Evolutionary conservation across 1,140 invertebrate species (phyloP), one percentile per base, ranked within the genome.

Genomic region (Ceratosolen fusciceps): DNA sequence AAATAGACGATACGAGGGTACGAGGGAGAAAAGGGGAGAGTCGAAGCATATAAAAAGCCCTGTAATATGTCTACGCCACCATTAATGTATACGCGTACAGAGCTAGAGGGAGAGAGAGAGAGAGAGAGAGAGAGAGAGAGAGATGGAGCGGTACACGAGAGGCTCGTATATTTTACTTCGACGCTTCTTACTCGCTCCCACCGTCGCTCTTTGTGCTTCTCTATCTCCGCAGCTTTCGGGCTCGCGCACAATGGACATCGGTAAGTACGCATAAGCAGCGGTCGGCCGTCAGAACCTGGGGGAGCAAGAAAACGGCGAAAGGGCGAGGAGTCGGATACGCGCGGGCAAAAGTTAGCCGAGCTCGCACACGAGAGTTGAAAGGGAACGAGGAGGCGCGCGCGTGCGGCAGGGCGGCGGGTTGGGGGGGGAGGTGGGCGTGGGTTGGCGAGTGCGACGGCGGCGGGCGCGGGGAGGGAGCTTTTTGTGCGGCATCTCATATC

Each of bases 301-400:
- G n/a, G 67, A 43, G 47, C 21, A 26, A 76, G n/a, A 29, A 39
- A 26, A 47, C 39, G 56, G 9, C 31, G 3, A 16, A 68, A 47
- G 10, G 39, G 9, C 1, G 8, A 54, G 3, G 8, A 68, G 9
- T 19, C 26, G 29, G 70, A 72, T 72, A 16, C 52, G 2, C 9
- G 31, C 65, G 70, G 67, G 78, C 73, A 81, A 84, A 85, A 85
- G 84, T 85, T 83, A 75, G 24, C 37, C 21, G n/a, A 37, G 16
- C n/a, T 52, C 39, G 43, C n/a, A 39, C 8, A 47, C 0, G 19
- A 65, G 19, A 65, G 60, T 65, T 65, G 34, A 65, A 37, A 37
- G 60, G 12, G 24, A 56, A 56, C 9, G 16, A 62, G 14, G 8
- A 3, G 29, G 0, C 26, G 26, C 26, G 24, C 5, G 12, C 10